Conservation (phyloP, 2,113 vertebrate species). For the Columbina picui region DNA sequence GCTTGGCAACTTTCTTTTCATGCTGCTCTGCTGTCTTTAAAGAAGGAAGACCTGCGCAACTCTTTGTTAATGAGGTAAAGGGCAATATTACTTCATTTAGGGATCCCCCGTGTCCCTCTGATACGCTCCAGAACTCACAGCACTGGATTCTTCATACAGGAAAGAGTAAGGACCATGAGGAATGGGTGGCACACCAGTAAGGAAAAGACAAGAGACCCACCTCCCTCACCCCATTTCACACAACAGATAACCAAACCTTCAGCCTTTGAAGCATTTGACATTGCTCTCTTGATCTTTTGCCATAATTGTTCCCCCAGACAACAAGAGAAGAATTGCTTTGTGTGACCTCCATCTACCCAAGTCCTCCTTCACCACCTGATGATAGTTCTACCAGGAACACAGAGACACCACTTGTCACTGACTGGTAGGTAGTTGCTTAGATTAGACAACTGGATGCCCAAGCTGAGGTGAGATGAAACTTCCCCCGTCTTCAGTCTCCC, state of each 20-base stretch:
- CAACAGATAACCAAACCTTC: neutral
- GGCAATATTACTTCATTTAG: neutral
- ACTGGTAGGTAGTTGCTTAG: neutral
- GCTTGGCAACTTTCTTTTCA: neutral
- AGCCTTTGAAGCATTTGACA: neutral
- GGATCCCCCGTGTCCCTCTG: neutral
- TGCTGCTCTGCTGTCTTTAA: neutral
- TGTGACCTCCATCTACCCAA: neutral
- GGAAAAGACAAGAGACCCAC: neutral
- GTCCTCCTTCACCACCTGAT: neutral
- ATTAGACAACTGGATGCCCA: neutral
- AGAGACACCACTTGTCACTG: neutral
- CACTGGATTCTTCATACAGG: neutral
- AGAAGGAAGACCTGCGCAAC: neutral
- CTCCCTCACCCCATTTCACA: neutral
- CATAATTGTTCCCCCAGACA: neutral
- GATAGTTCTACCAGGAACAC: neutral
- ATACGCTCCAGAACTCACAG: accelerated
- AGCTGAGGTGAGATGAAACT: neutral
- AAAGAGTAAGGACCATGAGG: neutral
- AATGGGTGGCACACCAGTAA: neutral
- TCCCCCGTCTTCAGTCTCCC: neutral
- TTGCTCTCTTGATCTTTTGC: neutral
- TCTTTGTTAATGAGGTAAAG: neutral
- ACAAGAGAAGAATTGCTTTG: neutral